Evolutionary conservation across 2,888 invertebrate genomes (phyloP).

Genomic region (Amphimallon solstitiale): DNA sequence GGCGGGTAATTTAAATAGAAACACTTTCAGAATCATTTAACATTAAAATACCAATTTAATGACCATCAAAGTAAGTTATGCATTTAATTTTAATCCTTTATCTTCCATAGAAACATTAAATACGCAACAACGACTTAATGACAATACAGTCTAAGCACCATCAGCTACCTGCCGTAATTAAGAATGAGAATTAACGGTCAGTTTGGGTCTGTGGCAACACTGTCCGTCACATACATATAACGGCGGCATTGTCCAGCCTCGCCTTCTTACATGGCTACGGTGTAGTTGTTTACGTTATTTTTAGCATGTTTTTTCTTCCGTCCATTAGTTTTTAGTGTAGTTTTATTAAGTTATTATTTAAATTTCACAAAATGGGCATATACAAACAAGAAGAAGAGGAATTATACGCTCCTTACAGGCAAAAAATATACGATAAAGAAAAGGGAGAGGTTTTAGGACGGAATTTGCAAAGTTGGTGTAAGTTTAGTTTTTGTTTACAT

Average conservation of each 20-base stretch:
- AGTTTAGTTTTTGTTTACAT: conserved; percentile 51
- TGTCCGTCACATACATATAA: conserved; percentile 19
- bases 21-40: no score
- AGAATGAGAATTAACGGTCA: conserved; percentile 18
- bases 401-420: conserved; percentile 23
- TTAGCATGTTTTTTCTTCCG: conserved; percentile 30
- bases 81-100: no score
- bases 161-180: conserved; percentile 14
- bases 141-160: neutral
- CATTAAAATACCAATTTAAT: no score
- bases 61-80: no score
- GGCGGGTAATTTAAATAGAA: no score
- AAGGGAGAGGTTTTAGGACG: conserved; percentile 67
- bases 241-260: conserved; percentile 34
- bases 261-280: conserved; percentile 36
- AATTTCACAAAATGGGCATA: conserved; percentile 32
- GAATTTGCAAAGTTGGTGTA: conserved; percentile 72
- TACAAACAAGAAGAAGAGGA: conserved; percentile 23
- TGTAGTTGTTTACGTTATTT: conserved; percentile 35
- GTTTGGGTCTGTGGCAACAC: conserved; percentile 34
- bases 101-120: no score
- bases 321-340: conserved; percentile 32
- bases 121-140: no score
- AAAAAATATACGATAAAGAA: conserved; percentile 34
- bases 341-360: conserved; percentile 6